phyloP scores from a whole-genome alignment of 35 echinoderm and acorn worm genomes.

The Ophiothrix spiculata region DNA sequence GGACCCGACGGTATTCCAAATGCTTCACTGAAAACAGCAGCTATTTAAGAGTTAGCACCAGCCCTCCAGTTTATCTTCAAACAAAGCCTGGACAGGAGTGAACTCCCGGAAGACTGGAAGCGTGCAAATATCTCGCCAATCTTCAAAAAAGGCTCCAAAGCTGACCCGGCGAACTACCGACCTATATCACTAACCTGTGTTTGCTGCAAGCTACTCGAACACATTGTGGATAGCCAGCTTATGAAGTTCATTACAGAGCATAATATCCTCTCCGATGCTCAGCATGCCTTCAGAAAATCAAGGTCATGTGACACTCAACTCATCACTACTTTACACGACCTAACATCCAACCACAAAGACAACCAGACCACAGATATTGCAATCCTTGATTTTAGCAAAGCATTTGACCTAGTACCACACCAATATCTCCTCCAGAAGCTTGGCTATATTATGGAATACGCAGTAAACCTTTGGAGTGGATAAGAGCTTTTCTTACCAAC shows the following conservation, averaged over 20 bases:
- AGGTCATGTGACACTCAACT: conserved; percentile 50
- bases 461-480: conserved; percentile 21
- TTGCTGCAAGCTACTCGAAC: conserved; percentile 32
- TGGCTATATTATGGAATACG: conserved; percentile 10
- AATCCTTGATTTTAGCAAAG: conserved; percentile 53
- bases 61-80: conserved; percentile 8
- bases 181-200: conserved; percentile 14
- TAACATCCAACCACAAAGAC: not conserved
- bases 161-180: conserved; percentile 38
- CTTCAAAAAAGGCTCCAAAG: conserved; percentile 29
- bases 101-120: conserved; percentile 31
- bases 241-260: not conserved
- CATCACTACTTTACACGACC: conserved; percentile 38
- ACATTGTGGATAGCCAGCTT: conserved; percentile 34
- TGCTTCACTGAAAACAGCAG: conserved; percentile 26
- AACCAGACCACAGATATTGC: conserved; percentile 21
- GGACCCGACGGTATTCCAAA: conserved; percentile 40
- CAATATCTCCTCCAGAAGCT: conserved; percentile 42
- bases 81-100: not conserved
- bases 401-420: conserved; percentile 51
- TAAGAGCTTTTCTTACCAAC: conserved; percentile 24
- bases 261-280: not conserved
- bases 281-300: conserved; percentile 11
- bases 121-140: conserved; percentile 34
- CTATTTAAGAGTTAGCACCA: conserved; percentile 3